These are phyloP conservation scores for Actinostola sp. DNA, from an alignment of 92 coral and sea anemone species.

Conservation along the genomic window DNA sequence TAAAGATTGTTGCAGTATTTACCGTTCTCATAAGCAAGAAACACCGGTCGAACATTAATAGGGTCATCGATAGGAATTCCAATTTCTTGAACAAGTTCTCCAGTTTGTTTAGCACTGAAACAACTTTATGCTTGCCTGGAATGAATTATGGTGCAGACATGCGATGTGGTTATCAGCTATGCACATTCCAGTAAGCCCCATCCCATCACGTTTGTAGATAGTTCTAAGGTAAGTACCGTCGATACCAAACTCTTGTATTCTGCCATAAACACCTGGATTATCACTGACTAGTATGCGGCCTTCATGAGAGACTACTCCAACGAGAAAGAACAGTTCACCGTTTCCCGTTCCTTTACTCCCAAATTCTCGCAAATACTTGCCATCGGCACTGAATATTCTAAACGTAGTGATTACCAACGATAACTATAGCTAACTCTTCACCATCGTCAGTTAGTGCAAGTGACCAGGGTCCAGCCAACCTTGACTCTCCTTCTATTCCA, in stretches of 20 bases:
- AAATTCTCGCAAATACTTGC: constrained; percentile 19
- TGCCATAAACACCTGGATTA: constrained; percentile 13
- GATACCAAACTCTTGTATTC: constrained; percentile 23
- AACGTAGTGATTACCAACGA: background rate
- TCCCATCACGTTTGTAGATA: background rate
- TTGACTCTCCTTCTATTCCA: background rate
- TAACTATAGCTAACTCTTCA: background rate
- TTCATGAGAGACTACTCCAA: constrained; percentile 7
- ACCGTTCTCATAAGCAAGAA: no score
- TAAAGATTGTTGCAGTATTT: no score
- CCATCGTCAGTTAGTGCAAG: background rate
- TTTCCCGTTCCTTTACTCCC: constrained; percentile 25
- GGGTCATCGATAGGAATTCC: no score
- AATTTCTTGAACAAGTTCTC: constrained; percentile 1
- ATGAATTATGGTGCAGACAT: background rate
- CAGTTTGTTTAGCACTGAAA: constrained; percentile 9
- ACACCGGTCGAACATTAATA: no score
- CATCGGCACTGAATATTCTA: constrained; percentile 7
- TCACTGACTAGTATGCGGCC: constrained; percentile 16
- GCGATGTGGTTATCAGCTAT: background rate
- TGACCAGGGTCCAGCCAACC: background rate
- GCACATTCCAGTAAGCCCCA: constrained; percentile 2
- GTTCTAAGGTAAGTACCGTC: constrained; percentile 9
- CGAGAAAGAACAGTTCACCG: constrained; percentile 2
- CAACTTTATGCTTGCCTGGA: background rate